These are phyloP conservation scores for Mormyrops boulengeri DNA, from an alignment of 2,797 vertebrate genomes.

Conservation along the genomic window DNA sequence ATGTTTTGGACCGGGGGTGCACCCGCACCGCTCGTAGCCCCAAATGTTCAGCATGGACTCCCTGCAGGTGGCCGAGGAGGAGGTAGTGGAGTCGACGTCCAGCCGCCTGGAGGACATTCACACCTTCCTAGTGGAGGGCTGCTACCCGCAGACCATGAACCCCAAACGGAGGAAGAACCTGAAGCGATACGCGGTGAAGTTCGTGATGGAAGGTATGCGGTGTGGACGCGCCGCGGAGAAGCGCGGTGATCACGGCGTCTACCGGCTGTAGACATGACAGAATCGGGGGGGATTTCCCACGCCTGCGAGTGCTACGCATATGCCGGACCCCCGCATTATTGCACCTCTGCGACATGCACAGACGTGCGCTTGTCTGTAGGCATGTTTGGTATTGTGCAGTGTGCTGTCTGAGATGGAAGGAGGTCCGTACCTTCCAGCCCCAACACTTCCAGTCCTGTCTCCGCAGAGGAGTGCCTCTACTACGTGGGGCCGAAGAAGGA, in stretches of 20 bases:
- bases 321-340: neutral
- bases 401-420: neutral
- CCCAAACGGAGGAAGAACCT: slow-evolving; percentile 77
- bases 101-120: slow-evolving; percentile 76
- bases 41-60: slow-evolving; percentile 66
- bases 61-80: slow-evolving; percentile 75
- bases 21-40: neutral
- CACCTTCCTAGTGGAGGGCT: slow-evolving; percentile 74
- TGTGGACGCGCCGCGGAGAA: neutral
- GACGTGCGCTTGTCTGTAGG: neutral
- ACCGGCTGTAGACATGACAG: neutral
- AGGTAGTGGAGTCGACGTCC: slow-evolving; percentile 70
- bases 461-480: slow-evolving; percentile 70
- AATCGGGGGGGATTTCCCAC: neutral
- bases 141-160: slow-evolving; percentile 73
- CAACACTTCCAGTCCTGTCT: neutral
- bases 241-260: neutral
- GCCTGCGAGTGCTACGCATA: neutral
- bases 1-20: neutral
- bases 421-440: neutral
- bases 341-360: neutral
- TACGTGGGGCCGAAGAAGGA: slow-evolving; percentile 84
- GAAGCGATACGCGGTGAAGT: slow-evolving; percentile 80
- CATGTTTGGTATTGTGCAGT: neutral
- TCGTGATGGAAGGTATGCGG: slow-evolving; percentile 66